Percentiles rank a stretch among this genome's conserved stretches.
Evolutionary conservation across 2,797 vertebrate species (phyloP).

Genomic region (Poeciliopsis infans): DNA sequence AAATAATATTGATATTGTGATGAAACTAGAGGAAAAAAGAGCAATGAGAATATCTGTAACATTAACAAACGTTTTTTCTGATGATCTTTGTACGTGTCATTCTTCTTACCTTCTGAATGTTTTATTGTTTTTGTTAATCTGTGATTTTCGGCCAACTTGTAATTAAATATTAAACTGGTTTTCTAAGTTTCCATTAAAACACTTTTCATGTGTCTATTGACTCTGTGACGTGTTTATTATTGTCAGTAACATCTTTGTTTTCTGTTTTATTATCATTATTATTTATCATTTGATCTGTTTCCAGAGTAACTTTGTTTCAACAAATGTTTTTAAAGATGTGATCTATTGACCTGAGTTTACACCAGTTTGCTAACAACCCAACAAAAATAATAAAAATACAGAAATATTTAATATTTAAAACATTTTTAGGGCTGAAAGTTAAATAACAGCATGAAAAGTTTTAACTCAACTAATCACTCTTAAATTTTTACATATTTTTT

Average conservation of each 20-base stretch:
- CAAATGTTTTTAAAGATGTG: background rate
- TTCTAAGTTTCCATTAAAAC: background rate
- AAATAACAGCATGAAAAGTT: too few species aligned
- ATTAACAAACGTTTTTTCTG: background rate
- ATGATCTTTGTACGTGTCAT: background rate
- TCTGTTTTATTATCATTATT: background rate
- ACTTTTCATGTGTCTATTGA: background rate
- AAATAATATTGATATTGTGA: background rate
- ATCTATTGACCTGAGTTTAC: background rate
- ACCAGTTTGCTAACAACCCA: too few species aligned
- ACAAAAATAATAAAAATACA: background rate
- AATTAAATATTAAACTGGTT: background rate
- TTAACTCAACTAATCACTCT: too few species aligned
- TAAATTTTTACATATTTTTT: background rate
- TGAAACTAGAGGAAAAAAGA: background rate
- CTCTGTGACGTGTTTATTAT: background rate
- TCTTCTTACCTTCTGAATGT: background rate
- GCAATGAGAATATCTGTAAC: background rate
- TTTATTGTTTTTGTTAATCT: background rate
- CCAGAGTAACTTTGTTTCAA: background rate
- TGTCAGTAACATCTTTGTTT: background rate
- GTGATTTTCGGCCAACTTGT: background rate
- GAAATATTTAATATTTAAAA: background rate
- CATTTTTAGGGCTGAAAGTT: background rate
- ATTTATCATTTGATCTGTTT: background rate